Conservation (phyloP, 2,113 vertebrate genomes). For the Gadus macrocephalus region DNA sequence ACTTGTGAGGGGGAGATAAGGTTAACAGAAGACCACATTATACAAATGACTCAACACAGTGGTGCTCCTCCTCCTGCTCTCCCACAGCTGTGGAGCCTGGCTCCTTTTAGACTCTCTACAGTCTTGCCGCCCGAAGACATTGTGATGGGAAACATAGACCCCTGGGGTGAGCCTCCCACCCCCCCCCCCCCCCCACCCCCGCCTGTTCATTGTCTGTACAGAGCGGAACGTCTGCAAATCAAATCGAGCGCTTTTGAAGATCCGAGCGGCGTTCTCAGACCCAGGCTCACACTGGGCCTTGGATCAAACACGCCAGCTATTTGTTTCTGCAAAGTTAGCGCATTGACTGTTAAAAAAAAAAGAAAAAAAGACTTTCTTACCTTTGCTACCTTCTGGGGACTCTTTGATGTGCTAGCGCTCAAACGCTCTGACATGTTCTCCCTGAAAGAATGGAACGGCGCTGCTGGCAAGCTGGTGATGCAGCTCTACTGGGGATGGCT, state of each 20-base stretch:
- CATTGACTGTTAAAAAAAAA: background rate
- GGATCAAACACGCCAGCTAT: slow-evolving; percentile 8
- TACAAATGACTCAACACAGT: too few relatives aligned
- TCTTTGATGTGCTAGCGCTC: slow-evolving; percentile 17
- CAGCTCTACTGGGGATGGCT: too few relatives aligned
- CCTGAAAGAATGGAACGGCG: background rate
- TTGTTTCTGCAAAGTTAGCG: slow-evolving; percentile 21
- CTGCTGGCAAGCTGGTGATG: too few relatives aligned
- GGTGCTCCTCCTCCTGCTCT: too few relatives aligned
- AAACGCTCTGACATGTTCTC: slow-evolving; percentile 12
- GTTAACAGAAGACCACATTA: too few relatives aligned
- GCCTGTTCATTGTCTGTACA: background rate
- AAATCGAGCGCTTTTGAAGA: slow-evolving; percentile 1
- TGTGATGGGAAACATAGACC: background rate
- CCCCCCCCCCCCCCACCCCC: too few relatives aligned
- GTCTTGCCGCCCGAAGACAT: background rate
- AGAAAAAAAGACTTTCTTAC: background rate
- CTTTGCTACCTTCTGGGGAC: slow-evolving; percentile 4
- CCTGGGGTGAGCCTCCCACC: background rate
- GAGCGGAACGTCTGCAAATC: slow-evolving; percentile 1
- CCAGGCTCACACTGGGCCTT: background rate
- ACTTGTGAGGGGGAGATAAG: too few relatives aligned
- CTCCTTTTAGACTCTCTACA: too few relatives aligned
- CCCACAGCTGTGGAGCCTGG: background rate
- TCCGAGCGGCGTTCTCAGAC: background rate